A percentile compares a stretch with the other conserved stretches of the same genome.
phyloP scores from a whole-genome alignment of 53 echinoderm and acorn worm genomes.

The Patiria pectinifera region DNA sequence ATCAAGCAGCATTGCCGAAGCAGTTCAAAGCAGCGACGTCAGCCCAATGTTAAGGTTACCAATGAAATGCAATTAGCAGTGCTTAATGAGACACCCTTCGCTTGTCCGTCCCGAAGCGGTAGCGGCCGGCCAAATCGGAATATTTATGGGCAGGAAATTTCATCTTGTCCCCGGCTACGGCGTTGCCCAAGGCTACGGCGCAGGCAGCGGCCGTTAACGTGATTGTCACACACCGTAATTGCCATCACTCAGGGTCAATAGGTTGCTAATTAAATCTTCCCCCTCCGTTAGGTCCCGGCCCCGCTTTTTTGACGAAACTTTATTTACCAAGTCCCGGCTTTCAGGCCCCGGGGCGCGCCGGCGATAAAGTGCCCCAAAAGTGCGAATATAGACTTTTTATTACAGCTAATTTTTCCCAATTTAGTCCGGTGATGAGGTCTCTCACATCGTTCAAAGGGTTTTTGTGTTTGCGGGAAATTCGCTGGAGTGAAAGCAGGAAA shows the following conservation, averaged over 20 bases:
- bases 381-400: slow-evolving; percentile 26
- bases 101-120: slow-evolving; percentile 21
- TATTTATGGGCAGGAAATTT: slow-evolving; percentile 22
- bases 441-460: neutral
- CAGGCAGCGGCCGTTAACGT: slow-evolving; percentile 25
- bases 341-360: slow-evolving; percentile 2
- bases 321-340: slow-evolving; percentile 19
- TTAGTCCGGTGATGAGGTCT: neutral
- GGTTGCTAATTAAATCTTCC: slow-evolving; percentile 58
- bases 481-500: neutral
- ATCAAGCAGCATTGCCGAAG: neutral
- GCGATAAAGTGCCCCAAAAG: slow-evolving; percentile 31
- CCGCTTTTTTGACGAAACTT: slow-evolving; percentile 3
- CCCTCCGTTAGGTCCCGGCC: slow-evolving; percentile 6
- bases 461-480: neutral
- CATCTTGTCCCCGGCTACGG: slow-evolving; percentile 24
- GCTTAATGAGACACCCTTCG: slow-evolving; percentile 37
- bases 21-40: slow-evolving; percentile 12
- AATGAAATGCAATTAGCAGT: slow-evolving; percentile 48
- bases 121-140: neutral
- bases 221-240: slow-evolving; percentile 61
- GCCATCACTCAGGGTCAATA: slow-evolving; percentile 54
- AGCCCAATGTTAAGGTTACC: slow-evolving; percentile 44
- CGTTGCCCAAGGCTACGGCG: slow-evolving; percentile 33
- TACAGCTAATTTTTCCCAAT: slow-evolving; percentile 40